A percentile compares a stretch with the other conserved stretches of the same genome.
Conservation (phyloP, 1,140 invertebrate species). For the Samia ricini region DNA sequence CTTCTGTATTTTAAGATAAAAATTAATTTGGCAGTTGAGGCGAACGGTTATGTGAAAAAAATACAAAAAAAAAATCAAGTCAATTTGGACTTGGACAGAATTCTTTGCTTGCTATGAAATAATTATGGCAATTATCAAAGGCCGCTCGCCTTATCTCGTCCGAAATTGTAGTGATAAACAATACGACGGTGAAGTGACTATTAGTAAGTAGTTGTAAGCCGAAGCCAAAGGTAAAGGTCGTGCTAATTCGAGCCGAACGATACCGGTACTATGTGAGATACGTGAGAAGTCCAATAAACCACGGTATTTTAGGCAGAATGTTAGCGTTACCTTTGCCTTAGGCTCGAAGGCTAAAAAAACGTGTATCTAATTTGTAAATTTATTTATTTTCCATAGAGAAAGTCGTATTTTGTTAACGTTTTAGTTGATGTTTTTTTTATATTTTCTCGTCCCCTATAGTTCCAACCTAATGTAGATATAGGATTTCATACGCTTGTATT, state of each 20-base stretch:
- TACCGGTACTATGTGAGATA: background rate
- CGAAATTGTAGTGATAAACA: conserved; percentile 63
- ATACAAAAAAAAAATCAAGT: conserved; percentile 16
- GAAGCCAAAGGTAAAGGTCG: background rate
- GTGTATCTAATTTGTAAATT: conserved; percentile 77
- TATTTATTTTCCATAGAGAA: conserved; percentile 77
- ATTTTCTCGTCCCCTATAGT: conserved; percentile 66
- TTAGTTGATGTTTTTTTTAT: conserved; percentile 71
- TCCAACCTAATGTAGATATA: conserved; percentile 72
- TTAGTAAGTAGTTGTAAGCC: conserved; percentile 53
- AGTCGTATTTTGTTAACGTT: conserved; percentile 77
- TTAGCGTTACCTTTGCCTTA: background rate
- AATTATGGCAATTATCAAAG: background rate
- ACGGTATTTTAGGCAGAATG: background rate
- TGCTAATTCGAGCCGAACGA: background rate
- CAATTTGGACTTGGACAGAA: no score
- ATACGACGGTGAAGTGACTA: conserved; percentile 64
- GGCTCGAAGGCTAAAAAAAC: conserved; percentile 25
- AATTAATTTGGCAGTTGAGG: conserved; percentile 28
- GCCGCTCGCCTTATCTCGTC: conserved; percentile 39
- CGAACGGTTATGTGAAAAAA: conserved; percentile 39
- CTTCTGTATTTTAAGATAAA: conserved; percentile 51
- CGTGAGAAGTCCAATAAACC: background rate
- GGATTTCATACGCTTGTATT: conserved; percentile 74
- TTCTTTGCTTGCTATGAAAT: no score